These are phyloP conservation scores for Ornithoptera alexandrae DNA, from an alignment of 2,888 invertebrate species.

Conservation along the genomic window DNA sequence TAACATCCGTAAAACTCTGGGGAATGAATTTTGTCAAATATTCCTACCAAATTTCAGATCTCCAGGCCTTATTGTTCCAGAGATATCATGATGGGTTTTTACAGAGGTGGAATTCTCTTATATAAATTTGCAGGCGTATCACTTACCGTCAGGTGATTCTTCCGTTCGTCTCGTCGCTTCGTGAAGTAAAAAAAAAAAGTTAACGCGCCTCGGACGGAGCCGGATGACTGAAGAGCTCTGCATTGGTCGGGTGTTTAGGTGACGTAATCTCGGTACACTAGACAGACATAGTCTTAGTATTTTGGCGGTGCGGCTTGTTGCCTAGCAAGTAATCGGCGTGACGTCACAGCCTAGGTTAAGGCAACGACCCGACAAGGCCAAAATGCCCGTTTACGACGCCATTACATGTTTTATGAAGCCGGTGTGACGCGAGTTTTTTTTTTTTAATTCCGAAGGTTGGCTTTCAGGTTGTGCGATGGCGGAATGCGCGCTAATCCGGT, in stretches of 20 bases:
- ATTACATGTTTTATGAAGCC: constrained; percentile 46
- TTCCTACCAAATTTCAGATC: no score
- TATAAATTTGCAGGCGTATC: no score
- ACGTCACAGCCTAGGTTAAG: constrained; percentile 61
- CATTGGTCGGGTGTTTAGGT: neutral
- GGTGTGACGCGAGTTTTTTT: constrained; percentile 40
- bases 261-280: constrained; percentile 15
- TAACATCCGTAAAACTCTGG: no score
- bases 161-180: no score
- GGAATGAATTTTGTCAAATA: no score
- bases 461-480: constrained; percentile 13
- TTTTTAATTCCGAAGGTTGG: constrained; percentile 36
- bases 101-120: no score
- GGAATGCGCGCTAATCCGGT: constrained; percentile 7
- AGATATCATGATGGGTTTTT: no score
- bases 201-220: constrained; percentile 1
- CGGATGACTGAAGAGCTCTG: constrained; percentile 10
- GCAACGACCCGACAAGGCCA: constrained; percentile 66
- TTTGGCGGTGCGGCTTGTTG: constrained; percentile 33
- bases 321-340: constrained; percentile 44
- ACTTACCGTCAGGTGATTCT: no score
- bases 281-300: constrained; percentile 16
- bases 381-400: constrained; percentile 51
- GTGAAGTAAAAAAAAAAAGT: neutral
- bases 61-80: no score